phyloP scores from a whole-genome alignment of 2,113 vertebrate species.

The Forbesichthys agassizii region DNA sequence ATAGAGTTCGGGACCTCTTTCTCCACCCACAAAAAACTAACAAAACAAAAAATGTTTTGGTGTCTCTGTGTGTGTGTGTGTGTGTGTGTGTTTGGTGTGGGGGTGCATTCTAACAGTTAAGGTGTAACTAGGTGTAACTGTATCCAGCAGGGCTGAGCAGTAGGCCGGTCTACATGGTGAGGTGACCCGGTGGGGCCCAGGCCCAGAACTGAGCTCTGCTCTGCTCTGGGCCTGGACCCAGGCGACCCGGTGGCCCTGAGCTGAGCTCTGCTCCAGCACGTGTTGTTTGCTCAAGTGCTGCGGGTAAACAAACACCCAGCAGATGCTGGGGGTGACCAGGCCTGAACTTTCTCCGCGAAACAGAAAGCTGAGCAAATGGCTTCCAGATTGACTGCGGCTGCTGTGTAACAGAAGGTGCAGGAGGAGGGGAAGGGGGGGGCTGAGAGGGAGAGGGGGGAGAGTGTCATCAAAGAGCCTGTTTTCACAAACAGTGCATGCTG shows the following conservation, averaged over 20 bases:
- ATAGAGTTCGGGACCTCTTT: no score
- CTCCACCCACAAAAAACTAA: no score
- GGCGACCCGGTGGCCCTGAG: slow-evolving; percentile 3
- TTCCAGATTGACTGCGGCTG: slow-evolving; percentile 64
- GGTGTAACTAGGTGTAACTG: no score
- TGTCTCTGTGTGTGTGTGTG: no score
- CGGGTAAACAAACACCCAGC: slow-evolving; percentile 70
- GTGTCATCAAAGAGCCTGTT: slow-evolving; percentile 63
- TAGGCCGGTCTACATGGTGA: no score
- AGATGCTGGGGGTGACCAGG: slow-evolving; percentile 64
- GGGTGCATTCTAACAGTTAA: no score
- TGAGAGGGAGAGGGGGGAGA: slow-evolving; percentile 26
- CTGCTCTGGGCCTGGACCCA: slow-evolving; percentile 3
- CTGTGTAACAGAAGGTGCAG: not conserved
- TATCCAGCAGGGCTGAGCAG: no score
- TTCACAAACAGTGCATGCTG: slow-evolving; percentile 56
- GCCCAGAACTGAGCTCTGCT: no score
- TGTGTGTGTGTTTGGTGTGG: no score
- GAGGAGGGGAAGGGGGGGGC: slow-evolving; percentile 17
- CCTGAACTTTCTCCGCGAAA: slow-evolving; percentile 55
- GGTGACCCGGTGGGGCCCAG: not conserved
- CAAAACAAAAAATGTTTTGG: no score
- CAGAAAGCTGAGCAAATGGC: slow-evolving; percentile 56
- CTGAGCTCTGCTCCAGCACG: slow-evolving; percentile 13
- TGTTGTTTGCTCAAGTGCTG: slow-evolving; percentile 59